Evolutionary conservation across 2,888 invertebrate genomes (phyloP).

Genomic region (Xylocampa areola): DNA sequence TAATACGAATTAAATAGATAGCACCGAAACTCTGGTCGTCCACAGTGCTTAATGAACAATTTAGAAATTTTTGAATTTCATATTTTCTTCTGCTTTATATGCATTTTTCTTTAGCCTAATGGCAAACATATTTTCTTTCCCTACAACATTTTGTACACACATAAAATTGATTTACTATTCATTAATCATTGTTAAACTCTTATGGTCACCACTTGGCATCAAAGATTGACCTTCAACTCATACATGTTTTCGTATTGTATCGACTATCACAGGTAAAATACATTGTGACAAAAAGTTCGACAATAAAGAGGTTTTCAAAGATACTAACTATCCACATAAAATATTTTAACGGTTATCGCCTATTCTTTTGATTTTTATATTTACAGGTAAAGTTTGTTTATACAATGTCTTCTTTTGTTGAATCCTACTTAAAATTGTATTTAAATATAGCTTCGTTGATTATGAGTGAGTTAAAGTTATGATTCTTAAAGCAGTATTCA

Average conservation of each 20-base stretch:
- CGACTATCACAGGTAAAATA: conserved; percentile 10
- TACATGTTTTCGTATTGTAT: conserved; percentile 35
- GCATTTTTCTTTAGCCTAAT: too few species aligned
- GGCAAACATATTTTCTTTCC: too few species aligned
- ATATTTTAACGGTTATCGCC: conserved; percentile 10
- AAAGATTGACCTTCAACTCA: conserved; percentile 41
- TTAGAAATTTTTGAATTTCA: too few species aligned
- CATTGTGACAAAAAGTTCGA: conserved; percentile 30
- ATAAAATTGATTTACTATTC: too few species aligned
- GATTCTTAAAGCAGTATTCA: conserved; percentile 11
- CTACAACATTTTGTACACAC: too few species aligned
- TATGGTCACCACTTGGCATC: conserved; percentile 18
- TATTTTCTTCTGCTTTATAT: too few species aligned
- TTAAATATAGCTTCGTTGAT: conserved; percentile 7
- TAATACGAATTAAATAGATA: neutral
- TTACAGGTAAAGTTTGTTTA: conserved; percentile 5
- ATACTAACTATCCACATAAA: conserved; percentile 29
- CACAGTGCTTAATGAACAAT: too few species aligned
- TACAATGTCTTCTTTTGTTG: conserved; percentile 6
- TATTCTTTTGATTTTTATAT: conserved; percentile 37
- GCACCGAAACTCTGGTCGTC: too few species aligned
- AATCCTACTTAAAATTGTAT: conserved; percentile 15
- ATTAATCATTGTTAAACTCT: conserved; percentile 1
- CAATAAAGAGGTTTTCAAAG: conserved; percentile 24
- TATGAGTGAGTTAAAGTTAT: too few species aligned